Base-by-base conservation (phyloP, 2,888 invertebrate species). In the Eurytoma adleriae region DNA sequence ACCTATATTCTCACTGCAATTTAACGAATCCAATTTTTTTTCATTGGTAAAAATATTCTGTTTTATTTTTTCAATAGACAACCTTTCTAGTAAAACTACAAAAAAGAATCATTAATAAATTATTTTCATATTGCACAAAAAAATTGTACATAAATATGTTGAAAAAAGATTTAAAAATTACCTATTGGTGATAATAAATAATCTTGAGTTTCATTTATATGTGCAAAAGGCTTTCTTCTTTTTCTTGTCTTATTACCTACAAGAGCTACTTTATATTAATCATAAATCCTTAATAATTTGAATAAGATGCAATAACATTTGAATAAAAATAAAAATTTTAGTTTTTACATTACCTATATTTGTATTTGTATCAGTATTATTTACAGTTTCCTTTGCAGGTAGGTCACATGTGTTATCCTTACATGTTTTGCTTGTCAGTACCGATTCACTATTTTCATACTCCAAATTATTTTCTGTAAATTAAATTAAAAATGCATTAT, bases 21-120 rank as follows among this genome's bases (percentile, higher is more conserved):
- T 20, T 4, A 27, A 4, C 7, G 40, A 7, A 40, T 40, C 40
- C 4, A 7, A 40, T 40, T 40, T 40, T 52, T 50, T 40, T 57
- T 57, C 20, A 52, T 75, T 30, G 24, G 3, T 52, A 27, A 14
- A n/a, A 12, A 27, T 16, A 52, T 10, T 52, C 13, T 12, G 14
- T 27, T 50, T 61, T 14, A 20, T 30, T 3, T 24, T 48, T n/a
- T 68, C 24, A n/a, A 30, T 50, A 4, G 27, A 16, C 14, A 78
- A 54, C 59, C 14, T 72, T 66, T 78, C 70, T 50, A 78, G 14
- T 59, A 78, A 20, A 67, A 78, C 78, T 78, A 24, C 14, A 0
- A 54, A 54, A 64, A 64, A n/a, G n/a, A 56, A n/a, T 40, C 12
- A n/a, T 30, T 16, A 69, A 3, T 27, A 27, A 56, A 69, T 20